A percentile compares a stretch with the other conserved stretches of the same genome.
phyloP scores from a whole-genome alignment of 2,888 invertebrate genomes.

The Drosophila anomalata region DNA sequence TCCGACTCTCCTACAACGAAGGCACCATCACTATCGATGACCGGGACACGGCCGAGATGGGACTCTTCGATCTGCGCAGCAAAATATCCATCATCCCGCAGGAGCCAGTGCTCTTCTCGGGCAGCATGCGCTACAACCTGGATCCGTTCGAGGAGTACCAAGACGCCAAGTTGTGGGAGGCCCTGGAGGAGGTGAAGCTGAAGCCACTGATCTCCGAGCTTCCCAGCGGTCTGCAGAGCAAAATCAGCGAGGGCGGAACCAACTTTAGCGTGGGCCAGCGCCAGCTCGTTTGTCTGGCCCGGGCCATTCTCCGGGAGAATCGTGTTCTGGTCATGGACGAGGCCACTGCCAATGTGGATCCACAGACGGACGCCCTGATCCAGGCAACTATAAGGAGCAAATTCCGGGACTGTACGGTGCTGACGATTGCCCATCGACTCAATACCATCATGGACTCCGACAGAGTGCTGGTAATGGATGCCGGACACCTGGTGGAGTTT shows the following conservation, averaged over 20 bases:
- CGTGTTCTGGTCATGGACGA: constrained; percentile 94
- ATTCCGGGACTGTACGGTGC: constrained; percentile 91
- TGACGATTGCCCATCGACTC: constrained; percentile 94
- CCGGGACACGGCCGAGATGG: constrained; percentile 88
- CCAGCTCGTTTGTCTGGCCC: constrained; percentile 94
- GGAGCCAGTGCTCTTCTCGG: constrained; percentile 93
- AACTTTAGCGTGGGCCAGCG: constrained; percentile 95
- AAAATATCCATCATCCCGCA: constrained; percentile 93
- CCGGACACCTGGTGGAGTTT: constrained; percentile 88
- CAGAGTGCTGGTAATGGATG: constrained; percentile 88
- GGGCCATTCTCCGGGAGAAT: constrained; percentile 93
- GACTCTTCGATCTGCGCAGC: constrained; percentile 89
- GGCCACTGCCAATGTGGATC: constrained; percentile 96
- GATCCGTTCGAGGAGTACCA: constrained; percentile 93
- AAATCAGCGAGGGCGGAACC: constrained; percentile 91
- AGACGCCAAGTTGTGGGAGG: constrained; percentile 92
- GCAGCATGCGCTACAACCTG: constrained; percentile 93
- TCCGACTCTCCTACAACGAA: constrained; percentile 90
- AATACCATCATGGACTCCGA: constrained; percentile 90
- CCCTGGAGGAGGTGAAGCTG: constrained; percentile 89
- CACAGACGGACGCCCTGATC: constrained; percentile 93
- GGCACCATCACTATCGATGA: constrained; percentile 93
- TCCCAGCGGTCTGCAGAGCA: constrained; percentile 87
- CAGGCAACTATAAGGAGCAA: constrained; percentile 91
- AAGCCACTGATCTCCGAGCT: constrained; percentile 88